Conservation (phyloP, 2,888 invertebrate species). For the Allacma fusca region DNA sequence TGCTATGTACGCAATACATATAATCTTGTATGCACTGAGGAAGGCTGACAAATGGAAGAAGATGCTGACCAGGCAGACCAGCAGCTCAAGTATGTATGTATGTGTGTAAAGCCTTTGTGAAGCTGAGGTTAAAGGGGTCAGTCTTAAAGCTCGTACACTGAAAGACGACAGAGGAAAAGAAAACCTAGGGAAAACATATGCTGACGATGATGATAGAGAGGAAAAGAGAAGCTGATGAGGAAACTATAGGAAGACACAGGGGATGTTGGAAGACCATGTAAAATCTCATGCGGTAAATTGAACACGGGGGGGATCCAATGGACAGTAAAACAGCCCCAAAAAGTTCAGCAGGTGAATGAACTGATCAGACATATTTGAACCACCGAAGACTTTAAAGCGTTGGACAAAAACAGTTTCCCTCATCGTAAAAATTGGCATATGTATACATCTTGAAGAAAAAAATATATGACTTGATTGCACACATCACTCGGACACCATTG, state of each 20-base stretch:
- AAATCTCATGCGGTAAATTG: constrained; percentile 42
- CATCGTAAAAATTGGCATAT: constrained; percentile 54
- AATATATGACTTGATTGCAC: constrained; percentile 54
- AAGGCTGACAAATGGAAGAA: background rate
- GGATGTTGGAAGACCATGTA: constrained; percentile 25
- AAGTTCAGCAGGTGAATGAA: constrained; percentile 61
- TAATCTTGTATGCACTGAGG: too few relatives aligned
- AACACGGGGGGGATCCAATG: constrained; percentile 40
- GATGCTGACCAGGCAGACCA: background rate
- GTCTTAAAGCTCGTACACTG: constrained; percentile 33
- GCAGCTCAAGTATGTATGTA: background rate
- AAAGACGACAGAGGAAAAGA: too few relatives aligned
- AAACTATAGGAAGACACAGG: constrained; percentile 27
- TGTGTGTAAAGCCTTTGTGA: constrained; percentile 19
- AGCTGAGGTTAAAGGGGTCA: constrained; percentile 49
- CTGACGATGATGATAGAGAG: constrained; percentile 19
- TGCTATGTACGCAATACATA: too few relatives aligned
- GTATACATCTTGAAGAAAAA: constrained; percentile 46
- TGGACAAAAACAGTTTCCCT: constrained; percentile 49
- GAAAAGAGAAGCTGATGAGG: constrained; percentile 24
- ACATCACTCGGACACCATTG: constrained; percentile 51
- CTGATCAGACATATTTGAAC: constrained; percentile 39
- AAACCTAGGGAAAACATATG: too few relatives aligned
- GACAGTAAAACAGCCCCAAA: constrained; percentile 45
- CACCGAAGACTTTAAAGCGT: constrained; percentile 39